Evolutionary conservation across 2,113 vertebrate genomes (phyloP).

Genomic region (Phalacrocorax aristotelis): DNA sequence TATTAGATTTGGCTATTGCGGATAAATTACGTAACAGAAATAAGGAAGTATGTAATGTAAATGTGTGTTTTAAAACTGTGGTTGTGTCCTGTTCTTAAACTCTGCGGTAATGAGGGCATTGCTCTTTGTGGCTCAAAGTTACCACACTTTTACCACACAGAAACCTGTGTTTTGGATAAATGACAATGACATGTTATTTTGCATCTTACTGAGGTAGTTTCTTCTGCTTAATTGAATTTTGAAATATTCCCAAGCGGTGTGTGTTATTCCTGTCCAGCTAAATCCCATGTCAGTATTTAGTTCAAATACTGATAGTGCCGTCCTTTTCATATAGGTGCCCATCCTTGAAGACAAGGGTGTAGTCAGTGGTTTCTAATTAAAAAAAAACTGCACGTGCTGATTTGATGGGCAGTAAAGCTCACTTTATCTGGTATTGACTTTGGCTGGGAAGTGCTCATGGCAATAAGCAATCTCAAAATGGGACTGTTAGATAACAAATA

Average conservation of each 20-base stretch:
- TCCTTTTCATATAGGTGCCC: background rate
- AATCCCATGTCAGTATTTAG: background rate
- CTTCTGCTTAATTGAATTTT: background rate
- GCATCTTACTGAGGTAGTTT: background rate
- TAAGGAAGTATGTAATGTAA: background rate
- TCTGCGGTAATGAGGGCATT: background rate
- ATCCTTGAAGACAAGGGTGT: background rate
- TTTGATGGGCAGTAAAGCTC: background rate
- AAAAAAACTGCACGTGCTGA: background rate
- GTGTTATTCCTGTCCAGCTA: background rate
- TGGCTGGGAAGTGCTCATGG: background rate
- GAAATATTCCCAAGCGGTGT: background rate
- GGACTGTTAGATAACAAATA: background rate
- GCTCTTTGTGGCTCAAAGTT: background rate
- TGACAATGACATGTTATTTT: rapidly evolving
- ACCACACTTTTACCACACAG: background rate
- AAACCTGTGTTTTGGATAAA: background rate
- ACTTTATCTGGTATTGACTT: background rate
- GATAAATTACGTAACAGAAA: background rate
- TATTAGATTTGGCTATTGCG: background rate
- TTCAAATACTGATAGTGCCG: too few species aligned
- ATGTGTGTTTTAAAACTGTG: background rate
- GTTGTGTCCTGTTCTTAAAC: background rate
- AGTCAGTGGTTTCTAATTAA: background rate
- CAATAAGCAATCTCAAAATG: background rate